These are phyloP conservation scores for Zoanthus solanderi DNA, from an alignment of 92 coral and sea anemone genomes.

Conservation along the genomic window DNA sequence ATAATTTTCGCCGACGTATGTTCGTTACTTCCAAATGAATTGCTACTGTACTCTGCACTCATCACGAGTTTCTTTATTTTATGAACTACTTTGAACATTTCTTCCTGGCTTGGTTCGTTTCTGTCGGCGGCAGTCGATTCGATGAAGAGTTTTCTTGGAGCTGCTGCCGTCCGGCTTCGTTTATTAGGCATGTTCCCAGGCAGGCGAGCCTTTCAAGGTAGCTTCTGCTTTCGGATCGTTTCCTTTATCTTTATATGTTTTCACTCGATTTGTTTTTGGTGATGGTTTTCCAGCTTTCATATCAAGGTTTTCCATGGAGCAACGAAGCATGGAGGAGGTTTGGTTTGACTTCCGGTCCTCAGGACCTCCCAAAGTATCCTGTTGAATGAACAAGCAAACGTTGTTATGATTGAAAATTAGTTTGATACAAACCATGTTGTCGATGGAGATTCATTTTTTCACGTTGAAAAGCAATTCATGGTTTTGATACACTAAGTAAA, in stretches of 20 bases:
- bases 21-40: not conserved
- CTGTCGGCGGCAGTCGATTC: not conserved
- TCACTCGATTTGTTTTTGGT: constrained; percentile 29
- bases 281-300: constrained; percentile 1
- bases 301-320: constrained; percentile 17
- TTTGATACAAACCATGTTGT: not conserved
- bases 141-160: not conserved
- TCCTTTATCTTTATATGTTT: not conserved
- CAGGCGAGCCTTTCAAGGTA: constrained; percentile 26
- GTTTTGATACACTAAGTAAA: too few species aligned
- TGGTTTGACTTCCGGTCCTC: constrained; percentile 25
- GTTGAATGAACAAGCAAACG: not conserved
- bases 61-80: not conserved
- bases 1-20: not conserved
- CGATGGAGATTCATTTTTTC: not conserved
- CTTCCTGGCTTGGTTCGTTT: not conserved
- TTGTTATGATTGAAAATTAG: not conserved
- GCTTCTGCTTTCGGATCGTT: not conserved
- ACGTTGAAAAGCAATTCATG: not conserved
- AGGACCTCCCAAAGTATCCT: constrained; percentile 9
- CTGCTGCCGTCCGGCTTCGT: not conserved
- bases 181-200: constrained; percentile 15
- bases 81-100: not conserved
- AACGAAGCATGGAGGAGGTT: not conserved
- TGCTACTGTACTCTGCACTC: not conserved